Conservation (phyloP, 2,113 vertebrate genomes). For the Solea senegalensis region DNA sequence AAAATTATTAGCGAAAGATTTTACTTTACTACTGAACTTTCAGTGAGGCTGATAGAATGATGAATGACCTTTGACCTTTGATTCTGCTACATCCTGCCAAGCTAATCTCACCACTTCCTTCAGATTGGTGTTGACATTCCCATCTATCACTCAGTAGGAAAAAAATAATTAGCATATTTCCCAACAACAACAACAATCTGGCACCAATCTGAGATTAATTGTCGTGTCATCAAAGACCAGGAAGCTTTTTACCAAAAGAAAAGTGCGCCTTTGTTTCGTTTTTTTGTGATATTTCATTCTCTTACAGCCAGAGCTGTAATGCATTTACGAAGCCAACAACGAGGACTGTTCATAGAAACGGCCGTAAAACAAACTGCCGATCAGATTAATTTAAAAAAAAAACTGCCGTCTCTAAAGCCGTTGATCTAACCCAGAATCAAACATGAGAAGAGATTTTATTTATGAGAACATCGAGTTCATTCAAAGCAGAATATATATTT, state of each 20-base stretch:
- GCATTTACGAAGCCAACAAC: not conserved
- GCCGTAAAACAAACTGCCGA: conserved; percentile 31
- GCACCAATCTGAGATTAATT: too few relatives aligned
- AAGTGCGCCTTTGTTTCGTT: not conserved
- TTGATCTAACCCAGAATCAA: conserved; percentile 45
- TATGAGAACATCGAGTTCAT: conserved; percentile 7
- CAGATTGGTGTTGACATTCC: not conserved
- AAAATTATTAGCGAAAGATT: too few relatives aligned
- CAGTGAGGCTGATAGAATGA: not conserved
- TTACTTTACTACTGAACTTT: too few relatives aligned
- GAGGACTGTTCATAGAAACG: not conserved
- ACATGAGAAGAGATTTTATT: conserved; percentile 31
- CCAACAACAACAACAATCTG: too few relatives aligned
- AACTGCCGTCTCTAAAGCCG: conserved; percentile 13
- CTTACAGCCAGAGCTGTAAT: conserved; percentile 3
- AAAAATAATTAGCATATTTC: not conserved
- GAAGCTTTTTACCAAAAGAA: too few relatives aligned
- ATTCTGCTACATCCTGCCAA: not conserved
- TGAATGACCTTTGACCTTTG: not conserved
- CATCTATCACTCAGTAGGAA: not conserved
- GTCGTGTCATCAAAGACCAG: too few relatives aligned
- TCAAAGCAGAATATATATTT: conserved; percentile 25
- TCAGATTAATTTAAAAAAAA: conserved; percentile 32
- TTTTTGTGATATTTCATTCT: not conserved
- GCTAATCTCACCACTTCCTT: not conserved